These are phyloP conservation scores for Taphrorychus bicolor DNA, from an alignment of 2,888 invertebrate genomes.

Conservation along the genomic window DNA sequence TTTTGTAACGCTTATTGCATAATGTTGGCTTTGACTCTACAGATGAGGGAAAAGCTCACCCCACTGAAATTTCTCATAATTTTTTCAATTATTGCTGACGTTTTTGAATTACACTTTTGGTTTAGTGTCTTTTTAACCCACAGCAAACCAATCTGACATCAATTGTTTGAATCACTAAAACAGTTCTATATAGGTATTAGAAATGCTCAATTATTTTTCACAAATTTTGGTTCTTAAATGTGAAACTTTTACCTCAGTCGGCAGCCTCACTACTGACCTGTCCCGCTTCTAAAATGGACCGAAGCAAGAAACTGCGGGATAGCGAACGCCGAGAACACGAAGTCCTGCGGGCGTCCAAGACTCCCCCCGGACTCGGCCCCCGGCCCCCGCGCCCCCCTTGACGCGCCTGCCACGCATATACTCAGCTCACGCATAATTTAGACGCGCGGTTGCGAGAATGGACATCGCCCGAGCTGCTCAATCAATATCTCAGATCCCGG, in stretches of 20 bases:
- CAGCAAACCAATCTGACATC: too few relatives aligned
- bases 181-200: too few relatives aligned
- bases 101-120: too few relatives aligned
- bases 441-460: slow-evolving; percentile 61
- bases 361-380: slow-evolving; percentile 16
- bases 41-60: too few relatives aligned
- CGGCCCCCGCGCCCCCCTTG: slow-evolving; percentile 48
- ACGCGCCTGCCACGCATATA: slow-evolving; percentile 59
- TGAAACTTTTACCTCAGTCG: too few relatives aligned
- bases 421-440: slow-evolving; percentile 62
- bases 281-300: slow-evolving; percentile 37
- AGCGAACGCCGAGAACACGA: slow-evolving; percentile 39
- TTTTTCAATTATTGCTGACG: too few relatives aligned
- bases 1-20: too few relatives aligned
- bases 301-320: slow-evolving; percentile 39
- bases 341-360: slow-evolving; percentile 42
- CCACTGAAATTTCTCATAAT: too few relatives aligned
- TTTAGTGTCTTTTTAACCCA: too few relatives aligned
- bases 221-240: not conserved
- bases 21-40: too few relatives aligned
- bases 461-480: slow-evolving; percentile 56
- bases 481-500: slow-evolving; percentile 41
- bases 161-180: too few relatives aligned
- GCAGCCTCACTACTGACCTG: not conserved
- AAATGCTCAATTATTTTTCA: too few relatives aligned